Base-by-base conservation (phyloP, 2,797 vertebrate species). In the Podarcis siculus region DNA sequence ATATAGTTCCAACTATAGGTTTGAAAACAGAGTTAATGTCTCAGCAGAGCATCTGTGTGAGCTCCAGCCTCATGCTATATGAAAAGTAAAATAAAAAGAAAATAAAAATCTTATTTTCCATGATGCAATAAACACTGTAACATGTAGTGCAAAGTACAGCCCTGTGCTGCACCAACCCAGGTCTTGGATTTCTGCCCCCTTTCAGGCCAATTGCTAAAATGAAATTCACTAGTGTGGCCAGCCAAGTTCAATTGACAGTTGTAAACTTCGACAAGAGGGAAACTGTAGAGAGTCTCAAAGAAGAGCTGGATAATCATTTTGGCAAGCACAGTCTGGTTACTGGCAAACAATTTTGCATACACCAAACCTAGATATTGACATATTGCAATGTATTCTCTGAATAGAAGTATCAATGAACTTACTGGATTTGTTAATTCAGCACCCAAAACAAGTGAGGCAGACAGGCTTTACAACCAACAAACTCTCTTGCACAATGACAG, bases 111-210 rank as follows among this genome's bases (percentile, higher is more conserved):
- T 0, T 15, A 27, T 79, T 80, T 75, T 88, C 86, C 85, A 39
- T 3, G 35, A 58, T 86, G 84, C 25, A 66, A 93, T 69, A n/a
- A 55, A 90, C 42, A 77, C 88, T 61, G 71, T 45, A 55, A 64
- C n/a, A 4, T 49, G 66, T 89, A 79, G 87, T 87, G 80, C 92
- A 94, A 95, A 94, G 83, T 86, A 90, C 93, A 93, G 92, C 94
- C 69, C 89, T 79, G 85, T 73, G 78, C 39, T 2, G 0, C 19
- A n/a, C 82, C 30, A 82, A 73, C 85, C 0, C 0, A 91, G 80
- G 86, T 84, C 72, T 91, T 71, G 55, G 25, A 83, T 87, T 93
- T 88, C 42, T 79, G 86, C 73, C 67, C 55, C 55, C 55, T 37
- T 79, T 86, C 32, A 58, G 89, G 93, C 82, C 67, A 35, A n/a